Evolutionary conservation across 2,888 invertebrate genomes (phyloP), one percentile per base, ranked within the genome.

Genomic region (Craniophora ligustri): DNA sequence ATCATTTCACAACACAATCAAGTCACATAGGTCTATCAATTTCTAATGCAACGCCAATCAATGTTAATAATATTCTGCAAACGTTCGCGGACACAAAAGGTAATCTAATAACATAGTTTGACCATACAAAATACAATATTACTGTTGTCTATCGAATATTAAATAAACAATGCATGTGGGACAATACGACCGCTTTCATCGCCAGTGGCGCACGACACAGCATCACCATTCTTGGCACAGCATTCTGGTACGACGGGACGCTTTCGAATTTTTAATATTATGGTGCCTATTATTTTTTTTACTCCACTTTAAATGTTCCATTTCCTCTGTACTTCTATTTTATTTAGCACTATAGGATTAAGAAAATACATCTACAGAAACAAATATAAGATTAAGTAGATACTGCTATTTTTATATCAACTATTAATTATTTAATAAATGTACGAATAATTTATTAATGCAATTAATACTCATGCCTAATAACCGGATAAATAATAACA

Each of bases 161-260:
- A 64, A 72, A 58, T 72, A 64, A 41, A 82, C 79, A 81, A 82
- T 76, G 74, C 79, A 82, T 79, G 72, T 76, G 75, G 82, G 76
- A 75, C 81, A 76, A 26, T n/a, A 62, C 74, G 73, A 67, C 55
- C 76, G 72, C 82, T 82, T 82, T 82, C 82, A 74, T 78, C 68
- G 73, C 71, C 74, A 67, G 42, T 79, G 78, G 71, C 66, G 46
- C 56, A 59, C 56, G 56, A 64, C 51, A 65, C 62, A 70, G 64
- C 77, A 61, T 64, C 68, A 70, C 80, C 82, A 78, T 81, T 76
- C 75, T 75, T 62, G 76, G 74, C 23, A 19, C 40, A 60, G 58
- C 54, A 75, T 73, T 79, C 72, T 70, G 71, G 73, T 55, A 30
- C 42, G 31, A 67, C 70, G 50, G 57, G 55, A 56, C 51, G 57